These are phyloP conservation scores for Ophion ventricosus DNA, from an alignment of 2,888 invertebrate genomes.

Conservation along the genomic window DNA sequence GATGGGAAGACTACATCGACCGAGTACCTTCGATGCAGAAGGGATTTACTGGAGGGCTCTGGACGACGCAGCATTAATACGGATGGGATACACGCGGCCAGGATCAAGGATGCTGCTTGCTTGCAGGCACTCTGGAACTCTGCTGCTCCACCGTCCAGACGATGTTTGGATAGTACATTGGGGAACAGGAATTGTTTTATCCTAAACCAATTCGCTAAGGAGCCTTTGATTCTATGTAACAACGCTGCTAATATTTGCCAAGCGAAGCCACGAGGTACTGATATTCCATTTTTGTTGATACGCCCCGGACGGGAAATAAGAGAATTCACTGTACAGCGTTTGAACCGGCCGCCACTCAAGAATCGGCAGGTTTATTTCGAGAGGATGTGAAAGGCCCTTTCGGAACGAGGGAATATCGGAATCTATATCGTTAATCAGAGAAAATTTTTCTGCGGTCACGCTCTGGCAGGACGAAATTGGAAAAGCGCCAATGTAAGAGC, in stretches of 20 bases:
- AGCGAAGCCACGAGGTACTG: background rate
- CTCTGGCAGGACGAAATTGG: constrained; percentile 77
- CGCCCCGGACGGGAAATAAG: too few relatives aligned
- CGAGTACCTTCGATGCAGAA: constrained; percentile 39
- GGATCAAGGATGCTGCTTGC: constrained; percentile 11
- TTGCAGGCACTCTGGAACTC: background rate
- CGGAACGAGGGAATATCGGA: constrained; percentile 71
- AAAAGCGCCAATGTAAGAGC: constrained; percentile 76
- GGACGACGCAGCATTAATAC: constrained; percentile 48
- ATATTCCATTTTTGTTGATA: too few relatives aligned
- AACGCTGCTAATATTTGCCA: background rate
- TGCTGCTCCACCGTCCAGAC: background rate
- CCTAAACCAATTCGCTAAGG: too few relatives aligned
- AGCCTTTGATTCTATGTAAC: background rate
- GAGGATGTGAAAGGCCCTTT: constrained; percentile 56
- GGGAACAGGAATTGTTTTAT: too few relatives aligned
- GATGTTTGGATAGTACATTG: background rate
- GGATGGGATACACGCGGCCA: constrained; percentile 29
- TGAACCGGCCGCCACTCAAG: constrained; percentile 20
- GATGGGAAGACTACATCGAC: constrained; percentile 22
- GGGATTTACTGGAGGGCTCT: constrained; percentile 36
- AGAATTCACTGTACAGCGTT: background rate
- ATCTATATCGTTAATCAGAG: constrained; percentile 80
- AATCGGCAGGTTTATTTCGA: constrained; percentile 47
- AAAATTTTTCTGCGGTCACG: constrained; percentile 78